phyloP scores from a whole-genome alignment of 1,140 invertebrate genomes.

The Rhagoletis zephyria region DNA sequence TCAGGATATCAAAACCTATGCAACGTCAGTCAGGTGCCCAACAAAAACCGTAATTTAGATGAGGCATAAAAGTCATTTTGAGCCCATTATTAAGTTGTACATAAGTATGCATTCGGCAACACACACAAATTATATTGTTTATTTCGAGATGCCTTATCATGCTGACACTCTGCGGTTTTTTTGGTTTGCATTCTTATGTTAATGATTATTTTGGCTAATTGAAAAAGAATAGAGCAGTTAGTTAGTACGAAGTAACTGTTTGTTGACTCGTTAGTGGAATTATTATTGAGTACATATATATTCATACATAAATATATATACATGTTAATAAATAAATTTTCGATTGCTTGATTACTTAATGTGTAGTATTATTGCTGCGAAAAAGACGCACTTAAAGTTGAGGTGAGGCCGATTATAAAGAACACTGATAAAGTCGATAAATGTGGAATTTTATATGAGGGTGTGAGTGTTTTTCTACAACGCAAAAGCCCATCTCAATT shows the following conservation, averaged over 20 bases:
- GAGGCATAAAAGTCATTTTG: conserved; percentile 41
- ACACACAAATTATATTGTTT: conserved; percentile 45
- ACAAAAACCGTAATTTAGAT: conserved; percentile 32
- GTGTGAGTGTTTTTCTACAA: no score
- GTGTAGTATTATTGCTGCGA: no score
- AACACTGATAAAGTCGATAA: no score
- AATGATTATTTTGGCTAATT: conserved; percentile 39
- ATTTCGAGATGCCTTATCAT: conserved; percentile 36
- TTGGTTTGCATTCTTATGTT: background rate
- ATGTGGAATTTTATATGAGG: no score
- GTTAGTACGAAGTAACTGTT: background rate
- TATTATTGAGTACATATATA: background rate
- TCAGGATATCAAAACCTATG: conserved; percentile 6
- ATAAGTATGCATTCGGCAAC: background rate
- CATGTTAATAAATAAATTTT: no score
- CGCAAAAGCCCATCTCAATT: no score
- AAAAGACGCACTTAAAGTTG: no score
- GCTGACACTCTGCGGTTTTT: conserved; percentile 37
- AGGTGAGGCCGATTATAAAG: no score
- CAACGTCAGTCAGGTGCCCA: background rate
- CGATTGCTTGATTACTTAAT: no score
- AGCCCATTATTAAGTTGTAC: conserved; percentile 33
- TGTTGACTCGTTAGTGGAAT: conserved; percentile 27
- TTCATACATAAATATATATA: no score
- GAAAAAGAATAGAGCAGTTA: conserved; percentile 31